Base-by-base conservation (phyloP, 2,113 vertebrate species). In the Chamaetylas fuelleborni region DNA sequence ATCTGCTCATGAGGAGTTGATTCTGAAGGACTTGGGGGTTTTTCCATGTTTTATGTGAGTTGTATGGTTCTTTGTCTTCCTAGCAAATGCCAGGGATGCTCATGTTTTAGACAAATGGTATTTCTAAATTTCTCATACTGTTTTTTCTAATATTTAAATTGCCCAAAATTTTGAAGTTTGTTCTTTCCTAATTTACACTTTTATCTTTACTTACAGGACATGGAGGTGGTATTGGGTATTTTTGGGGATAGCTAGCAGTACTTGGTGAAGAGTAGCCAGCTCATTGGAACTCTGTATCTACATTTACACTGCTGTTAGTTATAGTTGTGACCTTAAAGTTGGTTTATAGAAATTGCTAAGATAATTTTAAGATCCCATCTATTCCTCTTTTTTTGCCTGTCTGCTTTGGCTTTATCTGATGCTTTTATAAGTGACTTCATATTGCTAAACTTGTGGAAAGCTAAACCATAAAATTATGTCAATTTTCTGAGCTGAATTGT, bases 11-110 rank as follows among this genome's bases (percentile, higher is more conserved):
- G 45, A 81, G 18, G 48, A 85, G 26, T 54, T 82, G 31, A 66
- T 91, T 89, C n/a, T 42, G 54, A 79, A 91, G 36, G 16, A 61
- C 23, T 33, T 47, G 1, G 1, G 0, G 0, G 0, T 19, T 79
- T 66, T 90, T 65, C 23, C 20, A 11, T 50, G 28, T 61, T 38
- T 65, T 89, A 11, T 53, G 5, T 74, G 33, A 67, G 6, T 78
- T 86, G 9, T n/a, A 8, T 36, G 19, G 5, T 66, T 42, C 84
- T 81, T 69, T 22, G 62, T 57, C 57, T 93, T 86, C 71, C 38
- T 53, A 71, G 53, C 31, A 92, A 86, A 69, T 60, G 53, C n/a
- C 9, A 11, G 23, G 38, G 38, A 24, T 84, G 19, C 19, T 84
- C 25, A 10, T 70, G 38, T 56, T 85, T 91, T 72, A 80, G 28